Base-by-base conservation (phyloP, 2,113 vertebrate genomes). In the Cinclus cinclus region DNA sequence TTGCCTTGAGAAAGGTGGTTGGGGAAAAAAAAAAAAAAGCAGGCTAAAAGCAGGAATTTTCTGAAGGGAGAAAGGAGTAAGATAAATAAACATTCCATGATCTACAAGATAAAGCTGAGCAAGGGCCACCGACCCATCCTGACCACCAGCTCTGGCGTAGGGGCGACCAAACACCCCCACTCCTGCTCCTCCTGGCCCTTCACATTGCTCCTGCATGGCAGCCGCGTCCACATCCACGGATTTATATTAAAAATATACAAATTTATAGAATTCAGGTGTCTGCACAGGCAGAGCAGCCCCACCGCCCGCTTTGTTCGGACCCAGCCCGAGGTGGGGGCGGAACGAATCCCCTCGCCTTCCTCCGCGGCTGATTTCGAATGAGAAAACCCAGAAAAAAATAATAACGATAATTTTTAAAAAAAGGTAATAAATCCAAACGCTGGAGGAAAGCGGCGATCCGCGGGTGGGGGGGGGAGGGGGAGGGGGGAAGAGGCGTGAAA, bases 271-370 rank as follows among this genome's bases (percentile, higher is more conserved):
- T 81, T 52, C 13, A 56, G 20, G 42, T 46, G 76, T 41, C 23
- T 7, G n/a, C 5, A 74, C 9, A 50, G 86, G 46, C 76, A 8
- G 37, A 65, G 52, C 52, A 41, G 70, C 82, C 77, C 53, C 80
- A 6, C 21, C 30, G 16, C 87, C 76, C 44, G 77, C 77, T 95
- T 95, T 95, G 91, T 91, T 85, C 83, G 13, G 65, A 83, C 65
- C 49, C 62, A 46, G 71, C n/a, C 65, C n/a, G 20, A 75, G 44
- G 49, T 47, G 35, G 49, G 23, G 58, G 52, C 46, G 41, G 35
- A 85, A 67, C 23, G 31, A 67, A 47, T 50, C 17, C 44, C 86
- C 69, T 44, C 59, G 60, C 75, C 33, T 52, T 67, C 44, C 77
- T 67, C 67, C 35, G 18, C 35, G 14, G 76, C 31, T 55, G 13